phyloP scores from a whole-genome alignment of 2,797 vertebrate genomes.

The Coreius guichenoti region DNA sequence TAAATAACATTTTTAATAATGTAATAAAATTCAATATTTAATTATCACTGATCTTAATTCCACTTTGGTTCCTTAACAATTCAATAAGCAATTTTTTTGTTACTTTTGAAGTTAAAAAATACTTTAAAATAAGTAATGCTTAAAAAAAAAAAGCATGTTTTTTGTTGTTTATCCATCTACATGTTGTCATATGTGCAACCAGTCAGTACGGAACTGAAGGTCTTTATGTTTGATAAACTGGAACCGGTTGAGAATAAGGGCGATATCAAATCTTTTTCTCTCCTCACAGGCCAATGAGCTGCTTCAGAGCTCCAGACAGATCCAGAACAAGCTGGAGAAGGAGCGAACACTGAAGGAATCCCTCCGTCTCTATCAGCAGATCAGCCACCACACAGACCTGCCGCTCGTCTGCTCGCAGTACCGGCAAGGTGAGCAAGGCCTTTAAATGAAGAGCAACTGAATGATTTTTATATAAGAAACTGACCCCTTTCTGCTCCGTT shows the following conservation, averaged over 20 bases:
- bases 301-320: conserved; percentile 90
- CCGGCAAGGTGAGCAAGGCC: conserved; percentile 84
- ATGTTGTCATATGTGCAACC: neutral
- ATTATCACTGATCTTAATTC: neutral
- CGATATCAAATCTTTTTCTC: neutral
- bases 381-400: conserved; percentile 95
- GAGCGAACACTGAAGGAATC: conserved; percentile 92
- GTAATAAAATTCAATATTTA: no score
- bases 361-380: conserved; percentile 93
- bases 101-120: neutral
- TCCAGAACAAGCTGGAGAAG: conserved; percentile 91
- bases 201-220: neutral
- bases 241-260: neutral
- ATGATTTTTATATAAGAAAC: neutral
- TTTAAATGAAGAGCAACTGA: neutral
- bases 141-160: no score
- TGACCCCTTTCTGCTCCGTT: neutral
- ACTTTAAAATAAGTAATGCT: no score
- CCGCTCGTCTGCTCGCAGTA: conserved; percentile 92
- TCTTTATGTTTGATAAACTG: neutral
- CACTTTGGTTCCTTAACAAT: neutral
- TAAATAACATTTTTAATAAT: neutral
- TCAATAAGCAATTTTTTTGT: neutral
- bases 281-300: conserved; percentile 91
- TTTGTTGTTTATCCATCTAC: neutral